Conservation (phyloP, 2,113 vertebrate species). For the Reinhardtius hippoglossoides region DNA sequence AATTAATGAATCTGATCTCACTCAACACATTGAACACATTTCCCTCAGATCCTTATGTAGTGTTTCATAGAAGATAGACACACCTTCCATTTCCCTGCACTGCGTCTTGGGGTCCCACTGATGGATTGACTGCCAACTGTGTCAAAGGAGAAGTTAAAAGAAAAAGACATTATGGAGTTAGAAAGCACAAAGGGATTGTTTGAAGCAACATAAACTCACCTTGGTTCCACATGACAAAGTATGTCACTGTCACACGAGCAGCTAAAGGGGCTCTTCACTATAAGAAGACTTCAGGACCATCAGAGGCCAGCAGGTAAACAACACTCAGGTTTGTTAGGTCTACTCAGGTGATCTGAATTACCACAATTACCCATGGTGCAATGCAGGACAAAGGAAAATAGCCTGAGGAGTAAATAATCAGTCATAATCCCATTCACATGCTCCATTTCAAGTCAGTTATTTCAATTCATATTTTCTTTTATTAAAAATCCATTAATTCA, state of each 20-base stretch:
- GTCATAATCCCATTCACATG: not conserved
- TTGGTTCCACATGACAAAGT: constrained; percentile 24
- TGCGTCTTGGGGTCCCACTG: not conserved
- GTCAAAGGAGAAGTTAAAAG: not conserved
- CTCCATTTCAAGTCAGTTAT: not conserved
- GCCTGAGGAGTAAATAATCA: not conserved
- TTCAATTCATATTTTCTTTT: constrained; percentile 34
- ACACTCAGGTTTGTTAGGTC: not conserved
- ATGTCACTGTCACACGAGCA: not conserved
- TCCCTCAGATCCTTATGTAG: not conserved
- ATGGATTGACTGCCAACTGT: constrained; percentile 14
- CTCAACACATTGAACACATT: not conserved
- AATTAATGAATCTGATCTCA: not conserved
- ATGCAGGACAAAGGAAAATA: not conserved
- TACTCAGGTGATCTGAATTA: constrained; percentile 52
- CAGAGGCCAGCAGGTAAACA: not conserved
- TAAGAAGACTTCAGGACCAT: not conserved
- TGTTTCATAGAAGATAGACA: not conserved
- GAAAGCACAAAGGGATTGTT: not conserved
- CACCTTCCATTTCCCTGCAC: constrained; percentile 26
- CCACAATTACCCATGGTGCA: constrained; percentile 31
- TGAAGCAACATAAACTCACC: constrained; percentile 23
- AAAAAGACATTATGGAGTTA: not conserved
- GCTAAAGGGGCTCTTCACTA: not conserved
- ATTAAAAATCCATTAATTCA: constrained; percentile 70